Conservation (phyloP, 2,113 vertebrate species). For the Toxostoma redivivum region DNA sequence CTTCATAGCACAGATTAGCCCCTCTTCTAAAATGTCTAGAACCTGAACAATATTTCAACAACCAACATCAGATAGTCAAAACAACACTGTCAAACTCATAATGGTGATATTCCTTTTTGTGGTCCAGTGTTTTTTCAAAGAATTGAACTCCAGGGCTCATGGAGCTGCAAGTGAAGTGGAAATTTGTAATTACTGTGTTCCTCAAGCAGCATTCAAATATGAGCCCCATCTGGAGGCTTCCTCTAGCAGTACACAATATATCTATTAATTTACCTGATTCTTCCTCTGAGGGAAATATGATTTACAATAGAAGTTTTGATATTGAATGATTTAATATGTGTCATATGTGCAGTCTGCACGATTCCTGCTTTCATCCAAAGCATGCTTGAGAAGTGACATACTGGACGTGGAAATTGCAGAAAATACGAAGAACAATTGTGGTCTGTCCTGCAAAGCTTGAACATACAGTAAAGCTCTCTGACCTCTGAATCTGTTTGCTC, state of each 20-base stretch:
- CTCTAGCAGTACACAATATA: background rate
- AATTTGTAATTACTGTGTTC: background rate
- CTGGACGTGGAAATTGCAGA: background rate
- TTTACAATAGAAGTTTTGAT: background rate
- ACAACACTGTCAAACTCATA: background rate
- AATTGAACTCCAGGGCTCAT: background rate
- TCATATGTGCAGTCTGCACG: background rate
- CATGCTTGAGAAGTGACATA: background rate
- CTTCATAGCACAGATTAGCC: background rate
- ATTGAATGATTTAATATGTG: background rate
- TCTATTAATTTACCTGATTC: background rate
- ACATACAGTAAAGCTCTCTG: background rate
- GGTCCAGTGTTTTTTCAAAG: background rate
- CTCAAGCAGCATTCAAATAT: background rate
- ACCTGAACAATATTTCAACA: background rate
- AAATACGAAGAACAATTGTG: background rate
- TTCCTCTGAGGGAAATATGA: background rate
- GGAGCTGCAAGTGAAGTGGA: background rate
- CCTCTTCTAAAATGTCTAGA: background rate
- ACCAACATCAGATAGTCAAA: background rate
- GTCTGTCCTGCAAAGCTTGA: background rate
- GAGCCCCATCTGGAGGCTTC: background rate
- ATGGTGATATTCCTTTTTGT: background rate
- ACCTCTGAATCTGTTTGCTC: slow-evolving; percentile 13
- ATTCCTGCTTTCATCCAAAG: background rate